A percentile compares a stretch with the other conserved stretches of the same genome.
Conservation (phyloP, 1,140 invertebrate species). For the Acyrthosiphon pisum region DNA sequence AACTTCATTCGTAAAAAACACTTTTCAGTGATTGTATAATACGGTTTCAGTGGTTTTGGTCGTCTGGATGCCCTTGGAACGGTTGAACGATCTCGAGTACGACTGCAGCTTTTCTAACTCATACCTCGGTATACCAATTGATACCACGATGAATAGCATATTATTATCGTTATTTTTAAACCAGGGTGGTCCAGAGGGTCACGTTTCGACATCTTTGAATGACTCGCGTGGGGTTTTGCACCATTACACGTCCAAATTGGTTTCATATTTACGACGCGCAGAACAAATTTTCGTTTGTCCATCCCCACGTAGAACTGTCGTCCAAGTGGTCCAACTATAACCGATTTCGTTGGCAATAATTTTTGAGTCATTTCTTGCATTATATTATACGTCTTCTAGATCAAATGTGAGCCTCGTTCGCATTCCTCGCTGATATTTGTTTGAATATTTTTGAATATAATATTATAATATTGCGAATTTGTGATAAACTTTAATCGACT, state of each 20-base stretch:
- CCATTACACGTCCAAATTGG: not conserved
- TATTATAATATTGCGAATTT: no score
- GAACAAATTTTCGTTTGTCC: not conserved
- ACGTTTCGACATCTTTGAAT: no score
- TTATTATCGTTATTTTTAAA: no score
- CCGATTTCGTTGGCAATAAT: not conserved
- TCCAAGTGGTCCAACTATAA: no score
- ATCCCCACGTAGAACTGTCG: not conserved
- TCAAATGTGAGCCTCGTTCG: not conserved
- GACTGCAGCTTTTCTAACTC: not conserved
- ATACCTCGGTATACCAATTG: not conserved
- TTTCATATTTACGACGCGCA: not conserved
- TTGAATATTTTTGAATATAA: not conserved
- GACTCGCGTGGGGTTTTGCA: not conserved
- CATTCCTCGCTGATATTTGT: not conserved
- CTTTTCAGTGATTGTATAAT: not conserved
- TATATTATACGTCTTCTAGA: not conserved
- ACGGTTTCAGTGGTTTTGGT: not conserved
- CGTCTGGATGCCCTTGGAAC: not conserved
- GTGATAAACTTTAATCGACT: not conserved
- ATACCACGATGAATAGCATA: no score
- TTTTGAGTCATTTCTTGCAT: not conserved
- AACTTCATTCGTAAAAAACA: not conserved
- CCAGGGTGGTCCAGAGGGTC: no score
- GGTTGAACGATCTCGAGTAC: not conserved